Evolutionary conservation across 2,888 invertebrate species (phyloP).

Genomic region (Epinotia bilunana): DNA sequence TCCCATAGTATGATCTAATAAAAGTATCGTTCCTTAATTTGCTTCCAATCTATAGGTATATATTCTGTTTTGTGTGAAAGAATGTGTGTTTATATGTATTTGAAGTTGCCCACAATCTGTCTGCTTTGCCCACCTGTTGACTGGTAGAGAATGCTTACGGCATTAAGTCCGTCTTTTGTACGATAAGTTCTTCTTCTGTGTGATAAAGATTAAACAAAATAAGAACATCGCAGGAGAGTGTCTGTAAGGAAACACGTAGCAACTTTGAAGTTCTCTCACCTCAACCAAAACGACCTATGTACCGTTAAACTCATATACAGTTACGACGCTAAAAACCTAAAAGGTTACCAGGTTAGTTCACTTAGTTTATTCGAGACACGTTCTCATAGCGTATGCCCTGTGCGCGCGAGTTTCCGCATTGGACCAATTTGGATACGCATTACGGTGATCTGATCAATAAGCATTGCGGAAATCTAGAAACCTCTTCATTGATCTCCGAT

Average conservation of each 20-base stretch:
- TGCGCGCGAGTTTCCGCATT: conserved; percentile 15
- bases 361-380: conserved; percentile 14
- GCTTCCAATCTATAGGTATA: too few species aligned
- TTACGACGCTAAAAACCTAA: background rate
- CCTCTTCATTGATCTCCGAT: background rate
- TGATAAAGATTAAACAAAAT: too few species aligned
- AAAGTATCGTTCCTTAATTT: too few species aligned
- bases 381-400: conserved; percentile 20
- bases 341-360: too few species aligned
- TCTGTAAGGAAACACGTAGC: background rate
- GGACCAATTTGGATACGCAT: conserved; percentile 23
- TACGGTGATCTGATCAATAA: conserved; percentile 9
- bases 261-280: background rate
- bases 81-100: too few species aligned
- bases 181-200: too few species aligned
- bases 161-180: too few species aligned
- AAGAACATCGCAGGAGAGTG: background rate
- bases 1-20: too few species aligned
- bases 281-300: background rate
- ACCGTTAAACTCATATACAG: background rate
- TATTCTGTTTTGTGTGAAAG: too few species aligned
- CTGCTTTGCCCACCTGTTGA: too few species aligned
- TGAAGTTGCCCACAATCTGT: too few species aligned
- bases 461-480: conserved; percentile 5
- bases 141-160: too few species aligned